Evolutionary conservation across 1,140 invertebrate species (phyloP).

Genomic region (Trichonephila clavipes): DNA sequence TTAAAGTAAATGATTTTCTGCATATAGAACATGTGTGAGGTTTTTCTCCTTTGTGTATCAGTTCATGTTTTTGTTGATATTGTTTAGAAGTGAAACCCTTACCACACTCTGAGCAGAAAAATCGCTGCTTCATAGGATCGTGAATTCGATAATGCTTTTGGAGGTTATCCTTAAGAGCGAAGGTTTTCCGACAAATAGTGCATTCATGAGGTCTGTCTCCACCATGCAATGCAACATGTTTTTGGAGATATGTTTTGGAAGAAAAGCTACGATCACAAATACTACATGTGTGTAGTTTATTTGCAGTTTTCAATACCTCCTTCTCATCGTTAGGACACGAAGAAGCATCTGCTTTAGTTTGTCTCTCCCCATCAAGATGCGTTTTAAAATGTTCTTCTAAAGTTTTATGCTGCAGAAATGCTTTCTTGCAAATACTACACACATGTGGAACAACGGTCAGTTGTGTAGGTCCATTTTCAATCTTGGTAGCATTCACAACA

Average conservation of each 20-base stretch:
- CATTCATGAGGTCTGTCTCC: constrained; percentile 46
- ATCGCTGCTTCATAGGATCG: constrained; percentile 30
- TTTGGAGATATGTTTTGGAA: constrained; percentile 43
- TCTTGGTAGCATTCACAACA: constrained; percentile 36
- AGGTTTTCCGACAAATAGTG: constrained; percentile 39
- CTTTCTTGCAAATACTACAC: constrained; percentile 62
- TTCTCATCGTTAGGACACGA: background rate
- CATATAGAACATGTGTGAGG: constrained; percentile 46
- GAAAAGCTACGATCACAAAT: constrained; percentile 34
- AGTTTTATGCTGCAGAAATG: constrained; percentile 47
- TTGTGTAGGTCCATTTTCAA: constrained; percentile 17
- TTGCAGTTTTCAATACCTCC: background rate
- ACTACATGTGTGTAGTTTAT: constrained; percentile 34
- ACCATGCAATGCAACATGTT: constrained; percentile 53
- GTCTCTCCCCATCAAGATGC: background rate
- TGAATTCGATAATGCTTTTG: constrained; percentile 47
- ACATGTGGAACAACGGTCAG: constrained; percentile 58
- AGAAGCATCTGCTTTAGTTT: no score
- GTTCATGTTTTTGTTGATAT: constrained; percentile 49
- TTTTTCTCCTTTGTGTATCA: constrained; percentile 51
- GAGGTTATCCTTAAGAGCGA: constrained; percentile 39
- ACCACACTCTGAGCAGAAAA: constrained; percentile 44
- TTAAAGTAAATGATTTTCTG: constrained; percentile 57
- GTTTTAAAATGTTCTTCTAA: constrained; percentile 18
- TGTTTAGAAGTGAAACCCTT: constrained; percentile 57